Conservation (phyloP, 1,140 invertebrate genomes). For the Melitaea cinxia region DNA sequence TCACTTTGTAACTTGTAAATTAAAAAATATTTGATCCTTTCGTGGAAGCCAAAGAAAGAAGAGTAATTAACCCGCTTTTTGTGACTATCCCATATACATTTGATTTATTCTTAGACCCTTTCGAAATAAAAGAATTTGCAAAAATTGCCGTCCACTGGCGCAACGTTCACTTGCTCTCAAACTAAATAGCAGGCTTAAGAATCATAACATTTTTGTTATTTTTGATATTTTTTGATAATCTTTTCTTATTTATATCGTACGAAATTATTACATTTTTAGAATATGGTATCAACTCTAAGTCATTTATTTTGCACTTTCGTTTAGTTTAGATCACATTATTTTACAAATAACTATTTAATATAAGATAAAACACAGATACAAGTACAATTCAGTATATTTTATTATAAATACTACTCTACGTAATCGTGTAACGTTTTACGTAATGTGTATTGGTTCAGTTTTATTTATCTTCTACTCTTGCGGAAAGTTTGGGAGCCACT, state of each 20-base stretch:
- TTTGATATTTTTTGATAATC: no score
- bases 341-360: no score
- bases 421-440: no score
- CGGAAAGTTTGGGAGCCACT: slow-evolving; percentile 36
- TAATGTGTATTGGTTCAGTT: no score
- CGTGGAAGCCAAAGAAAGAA: slow-evolving; percentile 60
- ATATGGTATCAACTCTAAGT: no score
- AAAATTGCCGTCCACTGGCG: slow-evolving; percentile 71
- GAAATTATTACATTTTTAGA: no score
- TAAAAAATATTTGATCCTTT: slow-evolving; percentile 63
- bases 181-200: slow-evolving; percentile 10
- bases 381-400: no score
- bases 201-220: background rate
- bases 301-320: no score
- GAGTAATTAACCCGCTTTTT: slow-evolving; percentile 78
- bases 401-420: no score
- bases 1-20: slow-evolving; percentile 6
- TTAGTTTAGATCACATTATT: no score
- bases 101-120: slow-evolving; percentile 78
- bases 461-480: background rate
- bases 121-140: slow-evolving; percentile 76
- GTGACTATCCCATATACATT: slow-evolving; percentile 72
- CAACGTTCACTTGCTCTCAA: slow-evolving; percentile 53
- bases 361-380: no score
- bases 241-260: slow-evolving; percentile 1